Conservation (phyloP, 2,888 invertebrate genomes). For the Itoplectis maculator region DNA sequence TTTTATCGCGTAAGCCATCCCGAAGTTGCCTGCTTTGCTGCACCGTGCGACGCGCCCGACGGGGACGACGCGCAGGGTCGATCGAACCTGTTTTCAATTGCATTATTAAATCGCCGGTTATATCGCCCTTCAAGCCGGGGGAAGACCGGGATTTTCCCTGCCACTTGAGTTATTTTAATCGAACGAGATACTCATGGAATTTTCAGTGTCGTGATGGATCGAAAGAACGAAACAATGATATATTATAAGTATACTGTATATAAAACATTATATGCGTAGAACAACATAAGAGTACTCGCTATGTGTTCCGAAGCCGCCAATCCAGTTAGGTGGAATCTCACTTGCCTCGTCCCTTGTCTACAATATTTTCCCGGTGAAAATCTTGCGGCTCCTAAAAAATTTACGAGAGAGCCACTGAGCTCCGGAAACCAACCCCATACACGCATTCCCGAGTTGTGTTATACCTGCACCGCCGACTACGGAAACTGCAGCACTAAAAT, state of each 20-base stretch:
- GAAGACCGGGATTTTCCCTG: constrained; percentile 25
- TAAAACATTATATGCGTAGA: constrained; percentile 28
- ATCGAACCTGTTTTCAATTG: constrained; percentile 30
- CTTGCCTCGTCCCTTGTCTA: constrained; percentile 1
- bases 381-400: constrained; percentile 41
- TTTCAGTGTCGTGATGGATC: constrained; percentile 15
- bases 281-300: constrained; percentile 18
- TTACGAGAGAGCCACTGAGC: constrained; percentile 25
- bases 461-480: background rate
- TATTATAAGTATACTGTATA: no score
- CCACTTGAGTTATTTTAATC: constrained; percentile 40
- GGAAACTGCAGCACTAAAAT: constrained; percentile 7
- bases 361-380: constrained; percentile 6
- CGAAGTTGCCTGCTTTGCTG: constrained; percentile 15
- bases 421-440: background rate
- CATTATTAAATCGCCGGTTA: constrained; percentile 18
- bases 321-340: constrained; percentile 29
- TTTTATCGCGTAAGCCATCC: constrained; percentile 21
- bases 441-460: constrained; percentile 9
- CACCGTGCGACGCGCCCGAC: background rate
- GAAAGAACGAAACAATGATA: background rate
- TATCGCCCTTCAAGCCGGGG: background rate
- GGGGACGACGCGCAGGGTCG: background rate
- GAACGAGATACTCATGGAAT: constrained; percentile 38
- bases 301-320: constrained; percentile 36